These are phyloP conservation scores for Ciona savignyi DNA, from an alignment of 23 tunicate genomes.

Conservation along the genomic window DNA sequence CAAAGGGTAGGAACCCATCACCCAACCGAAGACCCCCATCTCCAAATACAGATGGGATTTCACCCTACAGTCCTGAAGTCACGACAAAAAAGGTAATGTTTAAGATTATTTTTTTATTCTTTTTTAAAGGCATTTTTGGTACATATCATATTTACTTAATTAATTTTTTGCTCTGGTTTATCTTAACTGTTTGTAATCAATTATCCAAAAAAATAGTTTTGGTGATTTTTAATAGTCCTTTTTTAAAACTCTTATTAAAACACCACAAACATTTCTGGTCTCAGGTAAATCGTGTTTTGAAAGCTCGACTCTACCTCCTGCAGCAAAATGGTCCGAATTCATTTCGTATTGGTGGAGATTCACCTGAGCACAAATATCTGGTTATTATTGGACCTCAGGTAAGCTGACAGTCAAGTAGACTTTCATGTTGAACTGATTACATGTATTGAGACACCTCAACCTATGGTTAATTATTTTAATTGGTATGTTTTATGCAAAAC, in stretches of 20 bases:
- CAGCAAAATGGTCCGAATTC: constrained; percentile 94
- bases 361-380: constrained; percentile 82
- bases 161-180: not conserved
- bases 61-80: constrained; percentile 85
- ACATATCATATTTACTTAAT: no score
- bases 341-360: constrained; percentile 89
- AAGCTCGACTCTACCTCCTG: constrained; percentile 75
- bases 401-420: no score
- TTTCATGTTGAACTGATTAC: no score
- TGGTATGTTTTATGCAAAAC: no score
- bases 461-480: no score
- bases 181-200: not conserved
- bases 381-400: constrained; percentile 91
- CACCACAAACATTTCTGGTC: no score
- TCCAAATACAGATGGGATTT: constrained; percentile 81
- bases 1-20: constrained; percentile 78
- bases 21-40: constrained; percentile 86
- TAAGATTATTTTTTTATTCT: no score
- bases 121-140: no score
- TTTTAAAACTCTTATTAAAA: not conserved
- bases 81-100: constrained; percentile 69
- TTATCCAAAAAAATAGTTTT: not conserved
- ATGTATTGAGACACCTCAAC: no score
- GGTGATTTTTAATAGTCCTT: not conserved
- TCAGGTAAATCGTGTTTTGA: constrained; percentile 74